Base-by-base conservation (phyloP, 2,797 vertebrate genomes). In the Nannoperca australis region DNA sequence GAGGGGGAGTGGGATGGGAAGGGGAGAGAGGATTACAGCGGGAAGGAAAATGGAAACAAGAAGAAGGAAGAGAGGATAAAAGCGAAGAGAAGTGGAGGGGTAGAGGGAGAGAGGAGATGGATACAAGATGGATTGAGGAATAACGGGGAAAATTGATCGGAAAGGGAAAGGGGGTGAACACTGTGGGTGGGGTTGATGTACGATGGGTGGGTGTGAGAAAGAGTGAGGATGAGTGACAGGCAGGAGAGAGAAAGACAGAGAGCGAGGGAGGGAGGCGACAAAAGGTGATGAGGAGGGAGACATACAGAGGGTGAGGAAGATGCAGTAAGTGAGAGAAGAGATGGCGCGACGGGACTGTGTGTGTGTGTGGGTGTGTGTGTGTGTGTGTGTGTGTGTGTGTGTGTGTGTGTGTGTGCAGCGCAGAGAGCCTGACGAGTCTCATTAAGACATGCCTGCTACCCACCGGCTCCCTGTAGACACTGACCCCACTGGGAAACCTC, bases 391-490 rank as follows among this genome's bases (percentile, higher is more conserved):
- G 51, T 34, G 54, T 44, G 75, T 74, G 55, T 81, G 62, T 67
- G 70, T 50, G 59, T 42, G 42, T 50, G 75, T 70, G 58, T 77
- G 85, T 61, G 49, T 36, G 49, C 38, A 20, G 62, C 15, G 27
- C 55, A 86, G 61, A 82, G 83, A 89, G 87, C 76, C 86, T 87
- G 84, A 91, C 78, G 84, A 91, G 90, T 83, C 89, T 92, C 92
- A 91, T 94, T 92, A 92, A 90, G 89, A 91, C 82, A 83, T 61
- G 88, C 56, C 89, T 92, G 80, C 76, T 63, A 77, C 81, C 87
- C 82, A 59, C 84, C 53, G 2, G 78, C 83, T 85, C 87, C 89
- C 90, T 79, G 89, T 75, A 88, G 85, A 87, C 72, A 62, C 77
- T 90, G 89, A 92, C 88, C 91, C 87, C 82, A 73, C 72, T 50